A percentile compares a stretch with the other conserved stretches of the same genome.
Conservation (phyloP, 2,888 invertebrate genomes). For the Sipunculus nudus region DNA sequence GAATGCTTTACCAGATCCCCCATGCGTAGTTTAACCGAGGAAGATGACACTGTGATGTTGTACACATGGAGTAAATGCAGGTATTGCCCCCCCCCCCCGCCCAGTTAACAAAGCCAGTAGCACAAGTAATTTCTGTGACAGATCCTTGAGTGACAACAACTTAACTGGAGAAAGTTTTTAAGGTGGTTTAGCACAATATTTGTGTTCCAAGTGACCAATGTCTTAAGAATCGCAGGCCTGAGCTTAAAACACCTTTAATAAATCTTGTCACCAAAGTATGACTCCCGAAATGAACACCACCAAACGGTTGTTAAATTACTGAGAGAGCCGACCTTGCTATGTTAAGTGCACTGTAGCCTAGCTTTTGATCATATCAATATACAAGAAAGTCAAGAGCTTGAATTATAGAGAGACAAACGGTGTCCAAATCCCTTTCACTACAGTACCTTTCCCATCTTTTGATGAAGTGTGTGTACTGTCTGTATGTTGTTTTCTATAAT, state of each 20-base stretch:
- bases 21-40: conserved; percentile 10
- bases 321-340: conserved; percentile 18
- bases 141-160: conserved; percentile 17
- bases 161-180: conserved; percentile 12
- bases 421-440: conserved; percentile 13
- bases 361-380: conserved; percentile 4
- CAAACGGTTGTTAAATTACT: not conserved
- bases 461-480: conserved; percentile 21
- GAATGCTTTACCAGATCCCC: conserved; percentile 27
- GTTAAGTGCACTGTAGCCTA: conserved; percentile 29
- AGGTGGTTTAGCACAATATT: conserved; percentile 25
- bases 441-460: conserved; percentile 22
- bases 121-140: conserved; percentile 23
- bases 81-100: conserved; percentile 27
- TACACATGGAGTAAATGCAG: conserved; percentile 23
- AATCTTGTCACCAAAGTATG: conserved; percentile 24
- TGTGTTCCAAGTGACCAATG: conserved; percentile 32
- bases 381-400: no score
- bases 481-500: conserved; percentile 30
- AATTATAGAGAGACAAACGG: conserved; percentile 16
- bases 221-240: conserved; percentile 26
- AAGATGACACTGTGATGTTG: conserved; percentile 8
- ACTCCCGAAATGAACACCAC: not conserved
- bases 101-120: conserved; percentile 29
- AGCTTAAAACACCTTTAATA: conserved; percentile 32